phyloP scores from a whole-genome alignment of 1,140 invertebrate genomes.

The Tetraneura akinire region DNA sequence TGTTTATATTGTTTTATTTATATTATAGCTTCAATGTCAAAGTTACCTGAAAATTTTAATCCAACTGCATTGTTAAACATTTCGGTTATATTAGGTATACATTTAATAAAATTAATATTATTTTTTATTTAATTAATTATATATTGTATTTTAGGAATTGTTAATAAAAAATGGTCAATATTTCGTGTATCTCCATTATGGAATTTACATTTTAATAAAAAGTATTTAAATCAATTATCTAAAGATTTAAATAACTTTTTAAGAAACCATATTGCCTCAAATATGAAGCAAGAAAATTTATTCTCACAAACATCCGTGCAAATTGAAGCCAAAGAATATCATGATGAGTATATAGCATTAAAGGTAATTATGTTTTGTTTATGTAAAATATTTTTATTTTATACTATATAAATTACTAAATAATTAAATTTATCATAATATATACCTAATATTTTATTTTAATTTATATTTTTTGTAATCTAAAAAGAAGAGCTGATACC shows the following conservation, averaged over 20 bases:
- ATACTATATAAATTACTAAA: too few species aligned
- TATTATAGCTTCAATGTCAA: slow-evolving; percentile 24
- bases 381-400: too few species aligned
- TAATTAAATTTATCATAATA: too few species aligned
- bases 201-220: slow-evolving; percentile 31
- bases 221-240: slow-evolving; percentile 6
- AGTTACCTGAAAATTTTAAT: not conserved
- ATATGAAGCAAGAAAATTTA: not conserved
- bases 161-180: slow-evolving; percentile 38
- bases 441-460: too few species aligned
- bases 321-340: slow-evolving; percentile 36
- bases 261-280: not conserved
- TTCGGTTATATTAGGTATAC: slow-evolving; percentile 30
- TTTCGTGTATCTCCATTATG: slow-evolving; percentile 30
- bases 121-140: not conserved
- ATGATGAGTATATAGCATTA: slow-evolving; percentile 41
- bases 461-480: too few species aligned
- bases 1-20: not conserved
- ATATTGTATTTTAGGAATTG: slow-evolving; percentile 34
- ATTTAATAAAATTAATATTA: not conserved
- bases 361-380: not conserved
- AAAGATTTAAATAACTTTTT: slow-evolving; percentile 1
- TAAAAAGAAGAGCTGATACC: too few species aligned
- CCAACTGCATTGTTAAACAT: slow-evolving; percentile 24
- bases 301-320: not conserved